Conservation (phyloP, 2,113 vertebrate genomes). For the Gila orcuttii region DNA sequence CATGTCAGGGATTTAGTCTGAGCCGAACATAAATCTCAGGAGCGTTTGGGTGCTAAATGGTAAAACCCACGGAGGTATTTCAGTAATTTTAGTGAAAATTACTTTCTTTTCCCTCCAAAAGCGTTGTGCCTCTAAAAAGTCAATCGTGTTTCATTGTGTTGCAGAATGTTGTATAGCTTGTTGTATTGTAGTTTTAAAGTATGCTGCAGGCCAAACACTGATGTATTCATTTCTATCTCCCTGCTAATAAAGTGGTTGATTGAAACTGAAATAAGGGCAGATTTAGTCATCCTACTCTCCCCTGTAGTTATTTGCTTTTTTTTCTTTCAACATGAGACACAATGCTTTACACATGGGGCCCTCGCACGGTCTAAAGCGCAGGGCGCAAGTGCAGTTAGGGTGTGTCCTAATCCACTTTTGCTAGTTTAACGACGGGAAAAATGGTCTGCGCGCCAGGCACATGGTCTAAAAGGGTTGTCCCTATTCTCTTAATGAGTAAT, state of each 20-base stretch:
- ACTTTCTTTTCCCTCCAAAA: neutral
- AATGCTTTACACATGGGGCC: neutral
- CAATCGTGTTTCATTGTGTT: neutral
- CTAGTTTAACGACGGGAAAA: too few species aligned
- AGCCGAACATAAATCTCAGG: slow-evolving; percentile 2
- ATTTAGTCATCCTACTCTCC: slow-evolving; percentile 21
- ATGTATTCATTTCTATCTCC: slow-evolving; percentile 21
- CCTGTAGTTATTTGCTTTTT: slow-evolving; percentile 4
- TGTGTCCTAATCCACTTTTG: too few species aligned
- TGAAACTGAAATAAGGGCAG: slow-evolving; percentile 29
- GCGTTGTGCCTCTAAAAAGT: neutral
- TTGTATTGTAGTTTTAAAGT: slow-evolving; percentile 1
- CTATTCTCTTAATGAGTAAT: too few species aligned
- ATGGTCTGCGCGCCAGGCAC: too few species aligned
- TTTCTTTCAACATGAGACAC: neutral
- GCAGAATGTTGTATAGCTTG: neutral
- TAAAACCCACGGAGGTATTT: neutral
- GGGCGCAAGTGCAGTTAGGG: too few species aligned
- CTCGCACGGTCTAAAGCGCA: too few species aligned
- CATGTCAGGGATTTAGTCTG: slow-evolving; percentile 33
- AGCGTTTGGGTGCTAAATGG: neutral
- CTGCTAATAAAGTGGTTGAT: slow-evolving; percentile 6
- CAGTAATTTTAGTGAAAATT: neutral
- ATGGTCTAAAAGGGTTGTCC: too few species aligned
- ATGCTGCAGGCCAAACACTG: neutral